Evolutionary conservation across 2,888 invertebrate species (phyloP).

Genomic region (Zygogramma bicolorata): DNA sequence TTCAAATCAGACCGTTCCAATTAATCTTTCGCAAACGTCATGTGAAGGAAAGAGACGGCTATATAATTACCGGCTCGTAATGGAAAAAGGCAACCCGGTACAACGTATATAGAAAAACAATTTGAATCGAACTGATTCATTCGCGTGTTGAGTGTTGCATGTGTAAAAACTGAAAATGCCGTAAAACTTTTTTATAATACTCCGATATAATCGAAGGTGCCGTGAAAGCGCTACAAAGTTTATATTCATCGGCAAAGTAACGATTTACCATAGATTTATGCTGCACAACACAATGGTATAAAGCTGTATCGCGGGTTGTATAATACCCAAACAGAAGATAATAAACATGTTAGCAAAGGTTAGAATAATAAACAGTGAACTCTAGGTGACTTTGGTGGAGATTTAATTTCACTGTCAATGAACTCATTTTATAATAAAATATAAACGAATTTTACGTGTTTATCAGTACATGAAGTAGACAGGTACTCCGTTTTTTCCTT

Average conservation of each 20-base stretch:
- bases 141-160: slow-evolving; percentile 63
- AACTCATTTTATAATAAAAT: no score
- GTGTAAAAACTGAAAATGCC: slow-evolving; percentile 62
- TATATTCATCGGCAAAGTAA: slow-evolving; percentile 52
- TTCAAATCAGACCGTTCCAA: slow-evolving; percentile 37
- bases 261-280: slow-evolving; percentile 52
- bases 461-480: no score
- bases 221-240: slow-evolving; percentile 59
- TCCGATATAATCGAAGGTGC: slow-evolving; percentile 59
- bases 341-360: background rate
- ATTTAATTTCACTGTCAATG: no score
- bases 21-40: slow-evolving; percentile 35
- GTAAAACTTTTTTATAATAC: slow-evolving; percentile 63
- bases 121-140: slow-evolving; percentile 50
- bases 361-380: background rate
- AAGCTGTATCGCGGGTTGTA: slow-evolving; percentile 1
- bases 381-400: background rate
- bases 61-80: slow-evolving; percentile 31
- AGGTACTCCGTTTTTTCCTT: no score
- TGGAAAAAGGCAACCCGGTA: slow-evolving; percentile 32
- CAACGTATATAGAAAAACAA: slow-evolving; percentile 42
- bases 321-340: background rate
- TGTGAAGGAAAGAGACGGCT: slow-evolving; percentile 26
- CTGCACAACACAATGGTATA: slow-evolving; percentile 17
- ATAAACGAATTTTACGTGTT: no score